These are phyloP conservation scores for Lomographa bimaculata DNA, from an alignment of 2,888 invertebrate species.

Conservation along the genomic window DNA sequence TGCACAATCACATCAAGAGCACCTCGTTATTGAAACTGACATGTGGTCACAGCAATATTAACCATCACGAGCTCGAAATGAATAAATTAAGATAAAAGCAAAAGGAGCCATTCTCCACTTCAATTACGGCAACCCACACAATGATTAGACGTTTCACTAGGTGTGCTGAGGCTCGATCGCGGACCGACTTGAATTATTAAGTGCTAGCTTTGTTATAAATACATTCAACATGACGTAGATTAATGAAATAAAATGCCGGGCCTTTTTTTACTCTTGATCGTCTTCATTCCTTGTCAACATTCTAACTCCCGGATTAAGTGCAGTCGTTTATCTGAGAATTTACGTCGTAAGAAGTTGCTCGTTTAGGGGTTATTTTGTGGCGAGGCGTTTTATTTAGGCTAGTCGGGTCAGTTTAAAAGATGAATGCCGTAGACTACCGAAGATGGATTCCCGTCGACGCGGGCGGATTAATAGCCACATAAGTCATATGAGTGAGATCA, in stretches of 20 bases:
- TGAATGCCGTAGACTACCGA: constrained; percentile 40
- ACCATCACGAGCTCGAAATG: constrained; percentile 65
- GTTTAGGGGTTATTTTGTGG: constrained; percentile 66
- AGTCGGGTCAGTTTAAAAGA: constrained; percentile 54
- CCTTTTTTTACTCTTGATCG: constrained; percentile 69
- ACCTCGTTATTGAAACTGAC: constrained; percentile 75
- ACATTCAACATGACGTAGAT: constrained; percentile 76
- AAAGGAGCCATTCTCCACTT: constrained; percentile 68
- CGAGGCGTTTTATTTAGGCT: constrained; percentile 60
- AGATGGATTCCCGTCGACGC: constrained; percentile 43
- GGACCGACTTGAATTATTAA: constrained; percentile 71
- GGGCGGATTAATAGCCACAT: constrained; percentile 45
- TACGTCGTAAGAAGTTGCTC: constrained; percentile 62
- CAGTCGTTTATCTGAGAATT: constrained; percentile 74
- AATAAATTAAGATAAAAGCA: constrained; percentile 81
- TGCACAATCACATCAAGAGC: constrained; percentile 57
- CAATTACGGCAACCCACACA: constrained; percentile 79
- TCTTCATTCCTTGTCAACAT: constrained; percentile 75
- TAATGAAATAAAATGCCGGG: constrained; percentile 71
- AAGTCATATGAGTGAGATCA: constrained; percentile 45
- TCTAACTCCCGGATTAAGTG: constrained; percentile 78
- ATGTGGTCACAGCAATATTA: constrained; percentile 79
- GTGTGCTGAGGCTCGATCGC: constrained; percentile 62
- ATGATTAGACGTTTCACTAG: constrained; percentile 78
- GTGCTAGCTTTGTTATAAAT: constrained; percentile 79